phyloP scores from a whole-genome alignment of 2,113 vertebrate species.

The Stigmatopora argus region DNA sequence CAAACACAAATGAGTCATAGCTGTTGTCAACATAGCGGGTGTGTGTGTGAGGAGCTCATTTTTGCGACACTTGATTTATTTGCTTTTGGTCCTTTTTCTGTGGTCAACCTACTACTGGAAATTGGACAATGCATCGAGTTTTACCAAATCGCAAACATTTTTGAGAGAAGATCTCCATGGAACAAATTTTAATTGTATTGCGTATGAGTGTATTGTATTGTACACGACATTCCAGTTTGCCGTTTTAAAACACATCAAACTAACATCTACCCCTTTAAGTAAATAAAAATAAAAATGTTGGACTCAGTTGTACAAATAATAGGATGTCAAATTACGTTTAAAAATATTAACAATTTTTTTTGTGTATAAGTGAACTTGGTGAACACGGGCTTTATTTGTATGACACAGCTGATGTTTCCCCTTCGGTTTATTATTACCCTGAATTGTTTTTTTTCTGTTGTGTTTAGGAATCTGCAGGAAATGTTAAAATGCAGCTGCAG shows the following conservation, averaged over 20 bases:
- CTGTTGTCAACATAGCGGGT: conserved; percentile 3
- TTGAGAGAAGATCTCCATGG: too few relatives aligned
- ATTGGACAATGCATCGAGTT: too few relatives aligned
- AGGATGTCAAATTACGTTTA: too few relatives aligned
- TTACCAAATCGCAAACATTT: too few relatives aligned
- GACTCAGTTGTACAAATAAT: too few relatives aligned
- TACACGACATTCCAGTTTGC: too few relatives aligned
- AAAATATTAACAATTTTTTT: neutral
- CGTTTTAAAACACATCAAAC: too few relatives aligned
- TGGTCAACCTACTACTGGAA: neutral
- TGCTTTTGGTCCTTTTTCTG: neutral
- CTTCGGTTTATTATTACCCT: conserved; percentile 1
- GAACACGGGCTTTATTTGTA: conserved; percentile 1
- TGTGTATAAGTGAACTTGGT: neutral
- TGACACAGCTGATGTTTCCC: conserved; percentile 21
- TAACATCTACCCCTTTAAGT: too few relatives aligned
- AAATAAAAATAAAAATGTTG: too few relatives aligned
- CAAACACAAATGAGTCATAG: conserved; percentile 6
- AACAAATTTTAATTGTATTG: too few relatives aligned
- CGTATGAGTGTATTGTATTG: too few relatives aligned
- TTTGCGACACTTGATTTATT: neutral
- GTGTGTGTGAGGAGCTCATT: neutral
- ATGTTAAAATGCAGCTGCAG: conserved; percentile 1
- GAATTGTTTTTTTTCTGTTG: conserved; percentile 10
- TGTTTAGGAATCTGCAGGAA: conserved; percentile 23